Base-by-base conservation (phyloP, 2,888 invertebrate genomes). In the Sesia apiformis region DNA sequence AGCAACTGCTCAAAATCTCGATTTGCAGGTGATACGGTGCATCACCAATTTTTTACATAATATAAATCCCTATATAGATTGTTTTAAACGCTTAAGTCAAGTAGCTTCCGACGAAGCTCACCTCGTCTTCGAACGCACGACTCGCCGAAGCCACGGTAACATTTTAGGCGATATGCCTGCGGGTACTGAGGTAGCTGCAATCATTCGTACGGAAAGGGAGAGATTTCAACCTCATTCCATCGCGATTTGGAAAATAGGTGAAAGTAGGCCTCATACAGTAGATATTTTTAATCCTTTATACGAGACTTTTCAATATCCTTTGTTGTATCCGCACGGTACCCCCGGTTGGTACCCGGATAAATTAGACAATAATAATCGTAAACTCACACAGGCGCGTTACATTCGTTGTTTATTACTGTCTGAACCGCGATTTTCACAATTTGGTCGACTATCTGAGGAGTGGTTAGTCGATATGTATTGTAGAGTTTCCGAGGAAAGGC, bases 241-340 rank as follows among this genome's bases (percentile, higher is more conserved):
- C 23, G 57, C 54, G 23, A 49, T 60, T 23, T 57, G 58, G 60
- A 60, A 60, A 52, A 39, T 57, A 52, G 58, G 58, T 3, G 39
- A 42, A 6, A 52, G 43, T n/a, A 58, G 39, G 39, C 55, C 56
- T 43, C 56, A 54, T 42, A 52, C 42, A 40, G 53, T 58, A 40
- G 56, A 58, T 51, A 54, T 58, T 7, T 51, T 56, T 41, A 52
- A 54, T 42, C 52, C 52, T 4, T 54, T 54, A 5, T 58, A 58
- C 52, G 57, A 57, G 51, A 49, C 40, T 42, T 57, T 55, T 52
- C 55, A 55, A 38, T 55, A 43, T 43, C 55, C 55, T 4, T 38
- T 55, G 4, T 43, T 55, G 3, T 55, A 51, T 51, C 55, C 55
- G 3, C 40, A 51, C 8, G 55, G 55, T 7, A 51, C n/a, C 39